phyloP scores from a whole-genome alignment of 2,113 vertebrate genomes.

The Microcebus jonahi region DNA sequence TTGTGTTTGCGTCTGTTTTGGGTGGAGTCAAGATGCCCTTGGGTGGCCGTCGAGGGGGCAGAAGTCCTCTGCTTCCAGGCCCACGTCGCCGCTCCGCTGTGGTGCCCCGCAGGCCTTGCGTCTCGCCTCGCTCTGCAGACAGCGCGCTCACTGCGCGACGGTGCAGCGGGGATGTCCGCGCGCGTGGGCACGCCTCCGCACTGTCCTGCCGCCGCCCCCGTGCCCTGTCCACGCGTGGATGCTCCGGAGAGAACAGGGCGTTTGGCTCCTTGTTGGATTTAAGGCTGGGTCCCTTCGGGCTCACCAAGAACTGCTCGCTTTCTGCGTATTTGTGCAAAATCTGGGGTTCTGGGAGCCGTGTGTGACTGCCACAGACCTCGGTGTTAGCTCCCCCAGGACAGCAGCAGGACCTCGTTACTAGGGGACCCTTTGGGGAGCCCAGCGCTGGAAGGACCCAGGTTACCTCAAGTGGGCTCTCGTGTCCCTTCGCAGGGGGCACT shows the following conservation, averaged over 20 bases:
- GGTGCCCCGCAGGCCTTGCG: too few relatives aligned
- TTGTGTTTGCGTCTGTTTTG: constrained; percentile 61
- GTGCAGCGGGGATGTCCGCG: not conserved
- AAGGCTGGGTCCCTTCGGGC: not conserved
- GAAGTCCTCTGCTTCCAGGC: constrained; percentile 29
- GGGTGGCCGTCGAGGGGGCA: constrained; percentile 43
- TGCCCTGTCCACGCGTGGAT: not conserved
- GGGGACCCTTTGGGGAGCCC: not conserved
- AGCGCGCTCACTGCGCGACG: too few relatives aligned
- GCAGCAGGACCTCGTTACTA: not conserved
- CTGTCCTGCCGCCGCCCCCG: not conserved
- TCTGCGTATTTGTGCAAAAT: not conserved
- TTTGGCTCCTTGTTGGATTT: constrained; percentile 3
- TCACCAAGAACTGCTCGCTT: constrained; percentile 24
- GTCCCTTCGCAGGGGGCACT: not conserved
- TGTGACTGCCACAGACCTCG: not conserved
- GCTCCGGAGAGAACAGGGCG: not conserved
- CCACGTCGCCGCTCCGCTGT: not conserved
- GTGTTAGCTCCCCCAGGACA: not conserved
- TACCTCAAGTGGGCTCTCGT: not conserved
- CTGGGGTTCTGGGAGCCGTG: not conserved
- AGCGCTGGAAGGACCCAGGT: not conserved
- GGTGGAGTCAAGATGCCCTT: constrained; percentile 55
- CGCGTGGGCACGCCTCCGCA: constrained; percentile 32
- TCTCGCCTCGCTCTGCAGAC: too few relatives aligned